Percentiles rank a stretch among this genome's conserved stretches.
Evolutionary conservation across 2,113 vertebrate genomes (phyloP).

Genomic region (Trematocara unimaculatum): DNA sequence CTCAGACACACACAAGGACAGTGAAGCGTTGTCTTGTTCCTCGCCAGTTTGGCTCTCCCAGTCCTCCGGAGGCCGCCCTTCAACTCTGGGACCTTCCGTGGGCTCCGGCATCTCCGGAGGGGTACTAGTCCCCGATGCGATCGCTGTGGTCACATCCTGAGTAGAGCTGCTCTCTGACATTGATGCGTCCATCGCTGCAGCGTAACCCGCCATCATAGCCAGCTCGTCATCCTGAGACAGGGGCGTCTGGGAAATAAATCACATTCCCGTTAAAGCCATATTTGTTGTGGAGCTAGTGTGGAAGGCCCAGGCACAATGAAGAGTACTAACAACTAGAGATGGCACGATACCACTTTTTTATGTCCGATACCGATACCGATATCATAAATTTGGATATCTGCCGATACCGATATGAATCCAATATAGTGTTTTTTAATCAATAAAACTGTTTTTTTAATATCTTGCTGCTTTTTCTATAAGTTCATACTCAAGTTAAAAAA

Average conservation of each 20-base stretch:
- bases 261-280: background rate
- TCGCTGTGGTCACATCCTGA: constrained; percentile 16
- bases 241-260: constrained; percentile 53
- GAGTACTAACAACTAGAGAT: too few species aligned
- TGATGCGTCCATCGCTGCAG: constrained; percentile 85
- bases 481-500: too few species aligned
- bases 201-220: constrained; percentile 86
- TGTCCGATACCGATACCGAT: too few species aligned
- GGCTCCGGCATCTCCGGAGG: constrained; percentile 10
- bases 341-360: too few species aligned
- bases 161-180: constrained; percentile 59
- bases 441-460: too few species aligned
- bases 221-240: constrained; percentile 86
- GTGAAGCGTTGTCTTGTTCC: constrained; percentile 80
- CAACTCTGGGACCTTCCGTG: constrained; percentile 52
- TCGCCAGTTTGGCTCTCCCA: constrained; percentile 76
- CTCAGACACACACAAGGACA: constrained; percentile 86
- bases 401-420: too few species aligned
- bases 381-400: too few species aligned
- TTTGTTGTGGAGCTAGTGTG: background rate
- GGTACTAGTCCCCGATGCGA: constrained; percentile 21
- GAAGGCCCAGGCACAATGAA: background rate
- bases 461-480: too few species aligned
- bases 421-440: too few species aligned
- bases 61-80: constrained; percentile 44